These are phyloP conservation scores for Heliornis fulica DNA, from an alignment of 2,113 vertebrate species.

Conservation along the genomic window DNA sequence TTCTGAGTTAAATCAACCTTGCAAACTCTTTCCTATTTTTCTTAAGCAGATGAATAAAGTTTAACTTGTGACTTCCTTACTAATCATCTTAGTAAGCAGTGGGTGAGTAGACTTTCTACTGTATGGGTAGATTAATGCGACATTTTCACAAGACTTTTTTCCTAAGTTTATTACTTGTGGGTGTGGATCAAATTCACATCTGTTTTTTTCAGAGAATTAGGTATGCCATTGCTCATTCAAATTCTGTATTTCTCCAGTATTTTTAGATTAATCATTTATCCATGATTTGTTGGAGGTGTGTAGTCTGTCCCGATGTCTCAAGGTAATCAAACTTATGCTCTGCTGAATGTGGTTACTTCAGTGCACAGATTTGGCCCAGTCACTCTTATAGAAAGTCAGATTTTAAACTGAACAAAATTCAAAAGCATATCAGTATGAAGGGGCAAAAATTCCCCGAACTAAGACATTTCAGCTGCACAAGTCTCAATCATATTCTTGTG, in stretches of 20 bases:
- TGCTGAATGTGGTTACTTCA: neutral
- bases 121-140: slow-evolving; percentile 45
- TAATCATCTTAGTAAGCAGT: slow-evolving; percentile 64
- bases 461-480: neutral
- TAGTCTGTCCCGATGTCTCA: neutral
- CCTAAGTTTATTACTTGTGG: slow-evolving; percentile 36
- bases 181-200: slow-evolving; percentile 47
- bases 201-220: slow-evolving; percentile 32
- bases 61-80: slow-evolving; percentile 67
- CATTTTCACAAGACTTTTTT: slow-evolving; percentile 50
- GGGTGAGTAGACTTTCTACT: slow-evolving; percentile 52
- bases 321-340: neutral
- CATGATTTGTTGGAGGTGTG: neutral
- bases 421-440: neutral
- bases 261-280: slow-evolving; percentile 5
- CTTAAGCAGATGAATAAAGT: slow-evolving; percentile 63
- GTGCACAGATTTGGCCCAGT: neutral
- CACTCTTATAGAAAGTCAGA: neutral
- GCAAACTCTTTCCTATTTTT: slow-evolving; percentile 62
- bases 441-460: neutral
- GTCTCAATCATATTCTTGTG: neutral
- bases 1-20: slow-evolving; percentile 60
- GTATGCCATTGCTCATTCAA: slow-evolving; percentile 5
- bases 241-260: neutral
- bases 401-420: neutral